Percentiles rank a stretch among this genome's conserved stretches.
Conservation (phyloP, 2,113 vertebrate genomes). For the Gadus macrocephalus region DNA sequence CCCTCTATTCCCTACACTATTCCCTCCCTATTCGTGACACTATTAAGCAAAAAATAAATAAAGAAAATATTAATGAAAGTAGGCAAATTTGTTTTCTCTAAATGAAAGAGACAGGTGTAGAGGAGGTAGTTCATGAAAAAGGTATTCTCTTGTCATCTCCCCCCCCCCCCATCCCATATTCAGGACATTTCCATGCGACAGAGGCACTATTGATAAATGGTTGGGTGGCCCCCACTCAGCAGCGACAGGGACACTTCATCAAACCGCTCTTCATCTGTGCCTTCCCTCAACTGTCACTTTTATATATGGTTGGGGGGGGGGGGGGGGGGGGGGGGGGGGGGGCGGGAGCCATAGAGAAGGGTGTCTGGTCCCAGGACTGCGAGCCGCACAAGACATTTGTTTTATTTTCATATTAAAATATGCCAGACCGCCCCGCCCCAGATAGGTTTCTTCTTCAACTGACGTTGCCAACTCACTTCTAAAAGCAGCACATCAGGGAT, state of each 20-base stretch:
- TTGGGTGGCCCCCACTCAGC: constrained; percentile 25
- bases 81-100: too few species aligned
- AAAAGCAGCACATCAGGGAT: constrained; percentile 33
- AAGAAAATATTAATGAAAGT: too few species aligned
- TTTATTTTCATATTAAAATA: constrained; percentile 50
- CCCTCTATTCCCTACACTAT: too few species aligned
- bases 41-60: too few species aligned
- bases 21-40: too few species aligned
- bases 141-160: too few species aligned
- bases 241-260: constrained; percentile 43
- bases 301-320: constrained; percentile 57
- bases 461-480: constrained; percentile 50
- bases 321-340: constrained; percentile 42
- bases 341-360: constrained; percentile 44
- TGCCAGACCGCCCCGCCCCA: constrained; percentile 15
- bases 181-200: not conserved
- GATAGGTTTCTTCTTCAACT: not conserved
- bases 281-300: constrained; percentile 69
- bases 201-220: constrained; percentile 6
- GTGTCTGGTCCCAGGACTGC: not conserved
- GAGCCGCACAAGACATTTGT: constrained; percentile 45
- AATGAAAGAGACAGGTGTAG: too few species aligned
- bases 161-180: constrained; percentile 5
- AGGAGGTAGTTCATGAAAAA: too few species aligned
- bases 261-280: constrained; percentile 45